phyloP scores from a whole-genome alignment of 23 tunicate species.

The Aplidium turbinatum region DNA sequence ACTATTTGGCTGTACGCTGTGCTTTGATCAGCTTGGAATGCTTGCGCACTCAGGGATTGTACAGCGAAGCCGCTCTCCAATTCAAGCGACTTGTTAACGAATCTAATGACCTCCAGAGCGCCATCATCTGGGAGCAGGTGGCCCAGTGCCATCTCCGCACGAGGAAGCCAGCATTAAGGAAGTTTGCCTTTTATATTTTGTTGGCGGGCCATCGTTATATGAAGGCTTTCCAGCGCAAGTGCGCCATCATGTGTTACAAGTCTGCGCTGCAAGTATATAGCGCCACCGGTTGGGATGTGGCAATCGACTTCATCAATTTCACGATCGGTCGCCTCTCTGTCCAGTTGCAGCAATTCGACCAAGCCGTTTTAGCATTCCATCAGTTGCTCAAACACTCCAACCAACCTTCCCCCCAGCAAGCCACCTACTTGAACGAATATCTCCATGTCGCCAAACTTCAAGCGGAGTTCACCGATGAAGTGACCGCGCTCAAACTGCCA shows the following conservation, averaged over 20 bases:
- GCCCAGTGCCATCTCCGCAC: slow-evolving; percentile 69
- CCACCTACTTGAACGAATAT: slow-evolving; percentile 65
- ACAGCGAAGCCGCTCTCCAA: slow-evolving; percentile 71
- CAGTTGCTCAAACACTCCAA: slow-evolving; percentile 50
- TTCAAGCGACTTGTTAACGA: slow-evolving; percentile 51
- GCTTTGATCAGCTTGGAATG: slow-evolving; percentile 79
- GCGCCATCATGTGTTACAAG: slow-evolving; percentile 67
- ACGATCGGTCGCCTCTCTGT: slow-evolving; percentile 66
- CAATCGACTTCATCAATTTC: slow-evolving; percentile 74
- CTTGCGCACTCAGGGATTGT: slow-evolving; percentile 57
- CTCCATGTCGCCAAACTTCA: slow-evolving; percentile 37
- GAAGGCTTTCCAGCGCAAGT: slow-evolving; percentile 47
- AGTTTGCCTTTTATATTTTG: slow-evolving; percentile 75
- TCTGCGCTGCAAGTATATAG: slow-evolving; percentile 70
- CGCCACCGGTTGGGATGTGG: slow-evolving; percentile 60
- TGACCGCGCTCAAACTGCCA: background rate
- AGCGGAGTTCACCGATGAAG: background rate
- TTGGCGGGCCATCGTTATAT: slow-evolving; percentile 92
- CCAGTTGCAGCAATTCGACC: slow-evolving; percentile 37
- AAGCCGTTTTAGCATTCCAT: slow-evolving; percentile 52
- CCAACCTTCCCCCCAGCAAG: slow-evolving; percentile 69
- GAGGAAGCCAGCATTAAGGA: slow-evolving; percentile 60
- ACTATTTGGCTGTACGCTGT: slow-evolving; percentile 68
- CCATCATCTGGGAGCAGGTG: slow-evolving; percentile 82
- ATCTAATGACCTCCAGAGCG: slow-evolving; percentile 71